These are phyloP conservation scores for Hybognathus amarus DNA, from an alignment of 2,797 vertebrate genomes.

Conservation along the genomic window DNA sequence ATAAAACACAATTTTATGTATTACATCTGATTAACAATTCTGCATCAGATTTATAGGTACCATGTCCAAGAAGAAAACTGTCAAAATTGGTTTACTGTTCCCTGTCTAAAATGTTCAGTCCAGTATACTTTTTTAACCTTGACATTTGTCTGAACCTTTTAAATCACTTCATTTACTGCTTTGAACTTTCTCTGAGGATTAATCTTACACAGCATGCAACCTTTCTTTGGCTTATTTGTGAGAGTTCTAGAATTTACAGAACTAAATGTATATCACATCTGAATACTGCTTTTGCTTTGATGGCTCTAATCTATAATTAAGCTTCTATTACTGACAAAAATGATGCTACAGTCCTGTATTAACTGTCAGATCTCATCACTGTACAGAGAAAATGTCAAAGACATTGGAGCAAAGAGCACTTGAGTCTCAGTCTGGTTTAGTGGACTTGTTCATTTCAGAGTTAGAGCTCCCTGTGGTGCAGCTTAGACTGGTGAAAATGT, in stretches of 20 bases:
- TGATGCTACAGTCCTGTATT: background rate
- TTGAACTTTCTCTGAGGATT: background rate
- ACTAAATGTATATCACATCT: background rate
- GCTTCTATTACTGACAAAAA: background rate
- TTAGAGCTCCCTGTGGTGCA: slow-evolving; percentile 20
- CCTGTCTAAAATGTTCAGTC: background rate
- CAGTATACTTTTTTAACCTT: background rate
- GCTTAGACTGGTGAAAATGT: slow-evolving; percentile 20
- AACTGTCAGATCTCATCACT: slow-evolving; percentile 3
- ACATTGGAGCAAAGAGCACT: background rate
- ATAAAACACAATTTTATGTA: too few species aligned
- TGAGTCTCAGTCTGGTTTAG: background rate
- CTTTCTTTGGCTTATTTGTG: background rate
- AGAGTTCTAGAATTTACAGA: background rate
- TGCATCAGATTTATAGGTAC: background rate
- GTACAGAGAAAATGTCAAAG: background rate
- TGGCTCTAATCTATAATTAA: background rate
- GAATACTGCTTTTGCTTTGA: background rate
- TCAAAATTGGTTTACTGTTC: background rate
- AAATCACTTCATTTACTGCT: background rate
- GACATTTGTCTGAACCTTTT: background rate
- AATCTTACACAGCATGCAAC: background rate
- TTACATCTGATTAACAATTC: background rate
- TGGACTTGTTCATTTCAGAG: slow-evolving; percentile 26
- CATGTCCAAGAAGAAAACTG: background rate